Evolutionary conservation across 2,113 vertebrate species (phyloP), one percentile per base, ranked within the genome.

Genomic region (Chaetorhynchus papuensis): DNA sequence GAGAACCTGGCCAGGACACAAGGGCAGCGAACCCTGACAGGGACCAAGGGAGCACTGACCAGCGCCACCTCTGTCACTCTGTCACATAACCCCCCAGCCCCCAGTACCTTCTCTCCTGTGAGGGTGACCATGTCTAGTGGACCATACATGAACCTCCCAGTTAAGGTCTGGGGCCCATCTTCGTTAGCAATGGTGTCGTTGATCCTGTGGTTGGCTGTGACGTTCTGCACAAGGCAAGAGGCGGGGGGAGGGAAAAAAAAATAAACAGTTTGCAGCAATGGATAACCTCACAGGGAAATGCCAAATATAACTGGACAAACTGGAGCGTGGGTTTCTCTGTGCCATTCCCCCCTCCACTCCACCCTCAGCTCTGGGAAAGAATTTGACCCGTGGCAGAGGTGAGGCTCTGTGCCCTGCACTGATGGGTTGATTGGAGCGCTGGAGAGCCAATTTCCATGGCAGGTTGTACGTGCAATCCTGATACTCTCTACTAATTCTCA

Each of bases 81-180:
- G 59, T 41, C 66, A 52, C 19, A 3, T 27, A 52, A 57, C 3
- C 8, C 53, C 54, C 88, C 68, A 11, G 57, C 61, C 87, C 70
- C 74, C 4, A 0, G 41, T 77, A 99, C 99, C 99, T 99, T 99
- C 96, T 99, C 99, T 87, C 99, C 99, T 0, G 99, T 99, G 44
- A 99, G 98, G 2, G 99, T 99, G 91, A 99, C 99, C 99, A 99
- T 99, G 97, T 99, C 99, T 84, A 99, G 96, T 0, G 99, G 99
- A 13, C 99, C 99, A 0, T 99, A 99, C 99, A 99, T 99, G 96
- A 99, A 99, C 45, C 99, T 98, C 47, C 99, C 99, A 0, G 81
- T 98, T 75, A 99, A 98, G 66, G 98, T 95, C 98, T 99, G 99
- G 8, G 96, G 97, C 3, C 99, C 99, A 9, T 99, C 99, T 94